These are phyloP conservation scores for Chinchilla lanigera DNA, from an alignment of 2,113 vertebrate genomes.

Conservation along the genomic window DNA sequence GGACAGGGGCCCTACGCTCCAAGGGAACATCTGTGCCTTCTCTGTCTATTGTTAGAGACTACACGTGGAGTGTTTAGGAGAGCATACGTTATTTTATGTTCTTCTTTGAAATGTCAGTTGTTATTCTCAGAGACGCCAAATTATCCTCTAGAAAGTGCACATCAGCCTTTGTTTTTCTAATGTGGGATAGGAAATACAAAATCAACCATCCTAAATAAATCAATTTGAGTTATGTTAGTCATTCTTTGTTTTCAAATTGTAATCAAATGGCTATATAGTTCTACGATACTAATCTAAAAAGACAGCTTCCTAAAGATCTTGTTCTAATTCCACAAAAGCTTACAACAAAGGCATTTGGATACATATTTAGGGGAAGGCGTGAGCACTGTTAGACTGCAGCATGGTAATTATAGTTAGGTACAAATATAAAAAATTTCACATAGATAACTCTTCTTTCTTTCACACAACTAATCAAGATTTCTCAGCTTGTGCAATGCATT, in stretches of 20 bases:
- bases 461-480: neutral
- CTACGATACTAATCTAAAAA: neutral
- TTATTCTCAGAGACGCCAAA: neutral
- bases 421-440: neutral
- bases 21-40: neutral
- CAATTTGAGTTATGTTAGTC: neutral
- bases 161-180: neutral
- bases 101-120: neutral
- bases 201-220: neutral
- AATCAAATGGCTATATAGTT: neutral
- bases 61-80: neutral
- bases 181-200: neutral
- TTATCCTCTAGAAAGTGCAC: neutral
- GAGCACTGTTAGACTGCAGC: neutral
- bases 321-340: neutral
- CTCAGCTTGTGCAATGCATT: neutral
- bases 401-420: neutral
- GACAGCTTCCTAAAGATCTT: neutral
- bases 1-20: neutral
- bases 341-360: neutral
- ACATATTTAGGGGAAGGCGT: neutral
- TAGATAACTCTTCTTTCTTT: slow-evolving; percentile 11
- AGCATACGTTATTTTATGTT: neutral
- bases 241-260: slow-evolving; percentile 14
- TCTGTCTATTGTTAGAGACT: neutral